Base-by-base conservation (phyloP, 2,113 vertebrate genomes). In the Petrocephalus zakoni region DNA sequence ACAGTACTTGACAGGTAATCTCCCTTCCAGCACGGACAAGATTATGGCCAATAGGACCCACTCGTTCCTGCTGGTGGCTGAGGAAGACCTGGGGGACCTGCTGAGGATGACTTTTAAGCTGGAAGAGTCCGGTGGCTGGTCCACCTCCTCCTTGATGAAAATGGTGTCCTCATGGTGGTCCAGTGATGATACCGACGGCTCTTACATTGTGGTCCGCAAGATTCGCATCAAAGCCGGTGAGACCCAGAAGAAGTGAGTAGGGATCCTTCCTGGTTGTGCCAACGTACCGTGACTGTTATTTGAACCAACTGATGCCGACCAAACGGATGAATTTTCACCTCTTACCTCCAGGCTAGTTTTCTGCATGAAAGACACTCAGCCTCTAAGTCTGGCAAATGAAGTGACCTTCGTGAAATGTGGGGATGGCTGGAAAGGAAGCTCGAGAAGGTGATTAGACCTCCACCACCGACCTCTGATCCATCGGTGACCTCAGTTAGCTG, bases 141-240 rank as follows among this genome's bases (percentile, higher is more conserved):
- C 93, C 0, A 68, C 61, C 25, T 29, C 61, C 61, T 84, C 92
- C 87, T 88, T 94, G 90, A 17, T 95, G 55, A 94, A 89, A 86
- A 94, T 92, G 93, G 90, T 95, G 84, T 95, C 94, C 8, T 93
- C 94, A 0, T 96, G 94, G 94, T 96, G 95, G 95, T 93, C 92
- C 0, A 92, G 93, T 0, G 91, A 94, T 88, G 86, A 91, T 0
- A 90, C 89, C 21, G 1, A 13, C 61, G 25, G 61, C 61, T 68
- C 61, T n/a, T n/a, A 4, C 25, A 68, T 97, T 42, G 85, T 64
- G 22, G 92, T 97, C 52, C 95, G 95, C 90, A 95, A 92, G 88
- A 90, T 97, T 92, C 93, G 96, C 92, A 93, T 97, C 87, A 97
- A 97, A 90, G 95, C 96, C 4, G 97, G 97, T 89, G 97, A 97